phyloP scores from a whole-genome alignment of 1,140 invertebrate species.

The Dufourea novaeangliae region DNA sequence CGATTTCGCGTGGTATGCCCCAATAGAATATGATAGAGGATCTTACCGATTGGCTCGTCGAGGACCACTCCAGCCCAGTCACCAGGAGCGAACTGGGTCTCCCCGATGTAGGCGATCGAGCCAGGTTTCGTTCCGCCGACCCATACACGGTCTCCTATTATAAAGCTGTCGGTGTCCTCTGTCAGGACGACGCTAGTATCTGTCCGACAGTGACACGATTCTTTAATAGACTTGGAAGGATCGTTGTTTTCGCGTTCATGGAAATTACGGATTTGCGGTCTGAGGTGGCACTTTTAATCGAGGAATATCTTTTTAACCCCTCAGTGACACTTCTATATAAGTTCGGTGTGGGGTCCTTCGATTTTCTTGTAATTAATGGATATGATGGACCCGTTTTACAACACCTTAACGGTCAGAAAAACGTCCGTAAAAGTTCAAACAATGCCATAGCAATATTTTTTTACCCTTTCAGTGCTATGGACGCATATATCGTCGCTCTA shows the following conservation, averaged over 20 bases:
- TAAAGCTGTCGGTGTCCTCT: slow-evolving; percentile 96
- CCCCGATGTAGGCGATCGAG: slow-evolving; percentile 98
- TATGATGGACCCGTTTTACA: no score
- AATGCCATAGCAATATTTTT: no score
- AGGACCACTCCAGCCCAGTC: slow-evolving; percentile 98
- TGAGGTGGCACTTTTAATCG: neutral
- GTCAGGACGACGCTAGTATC: slow-evolving; percentile 92
- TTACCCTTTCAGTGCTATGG: no score
- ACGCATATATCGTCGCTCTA: no score
- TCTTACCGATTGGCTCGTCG: slow-evolving; percentile 93
- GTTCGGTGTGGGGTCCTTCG: no score
- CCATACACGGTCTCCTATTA: slow-evolving; percentile 96
- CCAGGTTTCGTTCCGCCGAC: slow-evolving; percentile 97
- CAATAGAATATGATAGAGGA: neutral
- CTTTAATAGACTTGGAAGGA: neutral
- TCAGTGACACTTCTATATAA: no score
- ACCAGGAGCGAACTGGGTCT: slow-evolving; percentile 97
- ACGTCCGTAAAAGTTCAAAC: no score
- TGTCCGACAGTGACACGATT: slow-evolving; percentile 72
- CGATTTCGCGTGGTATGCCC: no score
- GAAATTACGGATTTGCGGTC: neutral
- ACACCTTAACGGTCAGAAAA: no score
- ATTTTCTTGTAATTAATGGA: no score
- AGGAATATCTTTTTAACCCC: no score
- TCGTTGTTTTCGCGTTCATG: neutral